Evolutionary conservation across 1,140 invertebrate genomes (phyloP).

Genomic region (Atopsyche davidsoni): DNA sequence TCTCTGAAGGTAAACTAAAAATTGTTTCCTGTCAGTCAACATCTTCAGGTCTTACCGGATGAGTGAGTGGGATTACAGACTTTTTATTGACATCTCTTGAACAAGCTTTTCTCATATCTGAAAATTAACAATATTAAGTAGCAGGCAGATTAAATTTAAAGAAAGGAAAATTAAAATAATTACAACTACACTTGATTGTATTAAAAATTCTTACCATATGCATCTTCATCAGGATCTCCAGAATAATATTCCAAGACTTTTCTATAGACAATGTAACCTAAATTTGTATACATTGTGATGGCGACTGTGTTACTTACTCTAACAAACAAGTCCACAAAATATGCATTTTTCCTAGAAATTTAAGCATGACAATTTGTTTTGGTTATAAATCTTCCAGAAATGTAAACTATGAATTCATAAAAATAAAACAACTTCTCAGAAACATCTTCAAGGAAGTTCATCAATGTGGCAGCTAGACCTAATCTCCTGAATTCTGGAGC

Average conservation of each 20-base stretch:
- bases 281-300: conserved; percentile 93
- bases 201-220: conserved; percentile 70
- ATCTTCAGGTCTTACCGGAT: conserved; percentile 93
- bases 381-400: too few species aligned
- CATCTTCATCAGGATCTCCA: conserved; percentile 96
- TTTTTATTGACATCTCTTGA: conserved; percentile 88
- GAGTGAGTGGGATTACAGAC: conserved; percentile 86
- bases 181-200: too few species aligned
- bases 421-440: conserved; percentile 99
- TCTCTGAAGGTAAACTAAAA: too few species aligned
- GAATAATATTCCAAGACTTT: conserved; percentile 97
- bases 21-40: conserved; percentile 76
- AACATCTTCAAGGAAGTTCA: conserved; percentile 91
- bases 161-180: conserved; percentile 9
- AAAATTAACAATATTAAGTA: conserved; percentile 34
- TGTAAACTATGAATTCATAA: too few species aligned
- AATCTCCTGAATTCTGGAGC: conserved; percentile 87
- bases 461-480: conserved; percentile 88
- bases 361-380: too few species aligned
- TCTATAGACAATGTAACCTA: conserved; percentile 96
- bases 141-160: conserved; percentile 7
- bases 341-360: conserved; percentile 85
- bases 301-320: conserved; percentile 95
- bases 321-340: conserved; percentile 99
- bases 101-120: conserved; percentile 98